These are phyloP conservation scores for Gnathonemus longibarbis DNA, from an alignment of 2,113 vertebrate species.

Conservation along the genomic window DNA sequence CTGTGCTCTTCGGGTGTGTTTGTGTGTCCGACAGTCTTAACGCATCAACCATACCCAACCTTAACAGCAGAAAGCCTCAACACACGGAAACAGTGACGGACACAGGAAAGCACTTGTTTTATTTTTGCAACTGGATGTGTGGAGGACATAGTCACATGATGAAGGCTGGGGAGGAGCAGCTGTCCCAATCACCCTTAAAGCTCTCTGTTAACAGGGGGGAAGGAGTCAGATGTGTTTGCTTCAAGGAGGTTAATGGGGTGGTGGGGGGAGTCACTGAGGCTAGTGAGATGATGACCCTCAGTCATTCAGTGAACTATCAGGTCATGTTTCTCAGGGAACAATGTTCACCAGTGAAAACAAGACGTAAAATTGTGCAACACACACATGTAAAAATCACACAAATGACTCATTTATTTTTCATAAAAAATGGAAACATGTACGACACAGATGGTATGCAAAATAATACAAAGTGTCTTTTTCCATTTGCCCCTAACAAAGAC, in stretches of 20 bases:
- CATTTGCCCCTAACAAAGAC: background rate
- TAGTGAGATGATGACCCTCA: conserved; percentile 33
- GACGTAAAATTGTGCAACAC: conserved; percentile 6
- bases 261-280: background rate
- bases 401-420: background rate
- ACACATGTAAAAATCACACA: conserved; percentile 13
- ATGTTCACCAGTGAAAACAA: conserved; percentile 65
- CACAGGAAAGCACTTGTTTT: background rate
- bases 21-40: background rate
- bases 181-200: background rate
- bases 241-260: background rate
- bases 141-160: background rate
- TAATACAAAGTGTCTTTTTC: background rate
- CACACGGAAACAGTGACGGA: background rate
- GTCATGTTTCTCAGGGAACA: conserved; percentile 48
- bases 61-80: background rate
- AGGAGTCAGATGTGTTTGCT: background rate
- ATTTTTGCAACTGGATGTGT: background rate
- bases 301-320: conserved; percentile 30
- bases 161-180: background rate
- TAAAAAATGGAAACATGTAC: background rate
- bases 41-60: background rate
- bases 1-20: background rate
- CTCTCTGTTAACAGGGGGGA: background rate
- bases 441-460: conserved; percentile 6